Percentiles rank a stretch among this genome's conserved stretches.
phyloP scores from a whole-genome alignment of 1,140 invertebrate genomes.

The Subanguina moxae region DNA sequence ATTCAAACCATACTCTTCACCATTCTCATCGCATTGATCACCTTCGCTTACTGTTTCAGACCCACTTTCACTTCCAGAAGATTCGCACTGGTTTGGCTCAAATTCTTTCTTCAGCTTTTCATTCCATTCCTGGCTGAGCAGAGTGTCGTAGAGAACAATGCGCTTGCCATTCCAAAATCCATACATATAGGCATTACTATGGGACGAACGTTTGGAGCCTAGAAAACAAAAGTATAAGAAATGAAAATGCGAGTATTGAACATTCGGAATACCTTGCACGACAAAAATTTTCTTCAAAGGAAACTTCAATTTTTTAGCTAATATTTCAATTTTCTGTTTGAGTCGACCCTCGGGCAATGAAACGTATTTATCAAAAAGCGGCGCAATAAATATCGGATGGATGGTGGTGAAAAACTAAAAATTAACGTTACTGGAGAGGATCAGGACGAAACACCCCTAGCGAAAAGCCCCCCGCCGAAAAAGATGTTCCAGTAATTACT shows the following conservation, averaged over 20 bases:
- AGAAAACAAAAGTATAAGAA: constrained; percentile 23
- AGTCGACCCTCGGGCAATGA: constrained; percentile 85
- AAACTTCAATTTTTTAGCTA: constrained; percentile 82
- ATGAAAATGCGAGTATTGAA: constrained; percentile 12
- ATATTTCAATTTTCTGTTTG: constrained; percentile 76
- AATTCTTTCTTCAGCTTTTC: constrained; percentile 41
- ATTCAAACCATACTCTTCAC: constrained; percentile 70
- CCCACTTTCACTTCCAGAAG: constrained; percentile 22
- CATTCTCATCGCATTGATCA: constrained; percentile 42
- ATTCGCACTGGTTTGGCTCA: constrained; percentile 58
- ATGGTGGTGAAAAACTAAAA: constrained; percentile 76
- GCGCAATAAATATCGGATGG: constrained; percentile 93
- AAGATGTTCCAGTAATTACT: too few relatives aligned
- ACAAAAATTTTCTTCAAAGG: constrained; percentile 91
- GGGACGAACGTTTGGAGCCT: constrained; percentile 40
- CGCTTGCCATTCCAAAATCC: constrained; percentile 93
- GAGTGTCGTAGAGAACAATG: constrained; percentile 94
- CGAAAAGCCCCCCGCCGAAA: too few relatives aligned
- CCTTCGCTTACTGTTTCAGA: constrained; percentile 15
- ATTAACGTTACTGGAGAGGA: too few relatives aligned
- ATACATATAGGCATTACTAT: constrained; percentile 72
- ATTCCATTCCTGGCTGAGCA: constrained; percentile 54
- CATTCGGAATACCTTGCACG: constrained; percentile 73
- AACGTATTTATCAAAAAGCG: constrained; percentile 96
- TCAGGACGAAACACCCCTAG: too few relatives aligned